Evolutionary conservation across 1,140 invertebrate genomes (phyloP), one percentile per base, ranked within the genome.

Genomic region (Phymorhynchus buccinoides): DNA sequence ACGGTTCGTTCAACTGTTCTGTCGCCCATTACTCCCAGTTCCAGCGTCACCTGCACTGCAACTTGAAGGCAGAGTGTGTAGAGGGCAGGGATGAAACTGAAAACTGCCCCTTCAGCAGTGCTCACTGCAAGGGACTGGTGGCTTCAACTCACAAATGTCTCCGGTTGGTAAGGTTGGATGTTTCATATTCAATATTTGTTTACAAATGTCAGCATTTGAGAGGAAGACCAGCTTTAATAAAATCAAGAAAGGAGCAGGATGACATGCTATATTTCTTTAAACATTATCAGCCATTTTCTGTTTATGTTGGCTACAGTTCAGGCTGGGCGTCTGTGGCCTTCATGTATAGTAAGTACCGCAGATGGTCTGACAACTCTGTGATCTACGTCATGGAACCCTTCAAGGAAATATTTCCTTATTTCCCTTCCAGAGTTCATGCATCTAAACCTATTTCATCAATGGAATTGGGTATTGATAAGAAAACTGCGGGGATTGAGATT

Each of bases 41-140:
- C 30, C 39, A 35, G 7, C 44, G 35, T 2, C 79, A 80, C 30
- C 48, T 80, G 44, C 27, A 80, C 2, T 80, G 79, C 27, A 62
- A 80, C 48, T 27, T 80, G 48, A 27, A 62, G 48, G n/a, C 48
- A 16, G 79, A 80, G 48, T 62, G 79, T 39, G 0, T 30, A 22
- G 79, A 42, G 16, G 79, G 42, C 35, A 27, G 35, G 44, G 79
- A 80, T 32, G 79, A 80, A 35, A 44, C 39, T 22, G n/a, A 22
- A 6, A 44, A 80, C 79, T 80, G 79, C 35, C 79, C 79, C n/a
- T 80, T 56, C 79, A 80, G 79, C 48, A 80, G 79, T 39, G 4
- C 44, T 14, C 4, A 41, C 48, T 80, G 79, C 44, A 12, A 30
- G 39, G 79, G 79, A 30, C 14, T 37, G n/a, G 79, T 80, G 16